Evolutionary conservation across 1,140 invertebrate species (phyloP).

Genomic region (Orius laevigatus): DNA sequence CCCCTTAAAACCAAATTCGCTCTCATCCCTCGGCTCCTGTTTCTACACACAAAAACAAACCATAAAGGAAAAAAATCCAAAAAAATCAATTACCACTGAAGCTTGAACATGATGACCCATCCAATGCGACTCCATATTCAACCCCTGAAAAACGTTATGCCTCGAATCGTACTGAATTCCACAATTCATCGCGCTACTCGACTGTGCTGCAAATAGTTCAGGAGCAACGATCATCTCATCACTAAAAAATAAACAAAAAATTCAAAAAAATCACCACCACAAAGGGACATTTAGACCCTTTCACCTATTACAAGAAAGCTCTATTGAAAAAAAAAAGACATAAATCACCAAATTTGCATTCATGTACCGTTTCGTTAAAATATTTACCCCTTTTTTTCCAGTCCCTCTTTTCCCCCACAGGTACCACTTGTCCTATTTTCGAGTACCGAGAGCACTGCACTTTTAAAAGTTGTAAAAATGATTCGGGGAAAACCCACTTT

Average conservation of each 20-base stretch:
- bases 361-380: no score
- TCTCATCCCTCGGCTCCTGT: slow-evolving; percentile 10
- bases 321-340: no score
- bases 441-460: no score
- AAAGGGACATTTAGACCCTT: no score
- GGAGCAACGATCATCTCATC: slow-evolving; percentile 5
- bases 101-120: background rate
- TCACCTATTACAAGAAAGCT: no score
- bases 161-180: background rate
- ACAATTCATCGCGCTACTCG: slow-evolving; percentile 2
- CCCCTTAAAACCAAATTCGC: background rate
- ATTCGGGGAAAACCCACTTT: no score
- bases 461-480: no score
- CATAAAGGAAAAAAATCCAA: background rate
- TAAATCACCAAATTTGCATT: no score
- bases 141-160: background rate
- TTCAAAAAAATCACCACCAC: background rate
- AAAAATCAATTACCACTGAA: background rate
- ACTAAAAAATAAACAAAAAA: background rate
- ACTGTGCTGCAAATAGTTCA: background rate
- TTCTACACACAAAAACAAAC: slow-evolving; percentile 5
- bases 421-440: no score
- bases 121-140: slow-evolving; percentile 5
- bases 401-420: no score
- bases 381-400: no score